A percentile compares a stretch with the other conserved stretches of the same genome.
Evolutionary conservation across 2,113 vertebrate species (phyloP).

Genomic region (Empidonax traillii): DNA sequence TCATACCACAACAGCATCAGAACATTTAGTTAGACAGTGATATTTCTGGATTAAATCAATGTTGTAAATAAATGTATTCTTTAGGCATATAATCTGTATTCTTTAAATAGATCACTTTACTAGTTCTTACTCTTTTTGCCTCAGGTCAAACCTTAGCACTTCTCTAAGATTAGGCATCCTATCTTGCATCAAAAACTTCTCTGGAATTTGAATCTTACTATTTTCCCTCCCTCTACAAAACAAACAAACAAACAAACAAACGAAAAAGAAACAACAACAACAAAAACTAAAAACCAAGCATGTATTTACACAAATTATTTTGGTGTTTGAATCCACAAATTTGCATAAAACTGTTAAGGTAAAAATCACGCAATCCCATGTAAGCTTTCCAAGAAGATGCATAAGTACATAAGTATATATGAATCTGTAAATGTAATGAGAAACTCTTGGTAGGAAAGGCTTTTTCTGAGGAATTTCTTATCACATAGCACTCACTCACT

Average conservation of each 20-base stretch:
- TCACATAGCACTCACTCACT: background rate
- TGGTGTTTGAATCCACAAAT: background rate
- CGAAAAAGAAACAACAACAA: too few relatives aligned
- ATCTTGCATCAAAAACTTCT: background rate
- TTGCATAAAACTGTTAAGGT: background rate
- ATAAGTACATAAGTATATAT: fast-evolving
- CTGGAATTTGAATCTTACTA: background rate
- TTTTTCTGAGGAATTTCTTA: background rate
- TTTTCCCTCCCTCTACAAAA: background rate
- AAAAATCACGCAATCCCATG: background rate
- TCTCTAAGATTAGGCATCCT: background rate
- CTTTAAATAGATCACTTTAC: background rate
- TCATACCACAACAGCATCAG: fast-evolving
- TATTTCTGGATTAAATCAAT: background rate
- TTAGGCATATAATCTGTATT: background rate
- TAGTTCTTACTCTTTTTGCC: background rate
- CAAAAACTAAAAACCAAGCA: background rate
- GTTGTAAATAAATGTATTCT: background rate
- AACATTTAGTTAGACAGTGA: background rate
- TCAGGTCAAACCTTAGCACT: background rate
- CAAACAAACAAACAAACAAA: background rate
- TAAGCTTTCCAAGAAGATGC: background rate
- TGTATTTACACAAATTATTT: background rate
- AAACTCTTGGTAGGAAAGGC: fast-evolving
- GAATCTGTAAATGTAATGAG: background rate